phyloP scores from a whole-genome alignment of 2,888 invertebrate species.

The Leptopterna dolabrata region DNA sequence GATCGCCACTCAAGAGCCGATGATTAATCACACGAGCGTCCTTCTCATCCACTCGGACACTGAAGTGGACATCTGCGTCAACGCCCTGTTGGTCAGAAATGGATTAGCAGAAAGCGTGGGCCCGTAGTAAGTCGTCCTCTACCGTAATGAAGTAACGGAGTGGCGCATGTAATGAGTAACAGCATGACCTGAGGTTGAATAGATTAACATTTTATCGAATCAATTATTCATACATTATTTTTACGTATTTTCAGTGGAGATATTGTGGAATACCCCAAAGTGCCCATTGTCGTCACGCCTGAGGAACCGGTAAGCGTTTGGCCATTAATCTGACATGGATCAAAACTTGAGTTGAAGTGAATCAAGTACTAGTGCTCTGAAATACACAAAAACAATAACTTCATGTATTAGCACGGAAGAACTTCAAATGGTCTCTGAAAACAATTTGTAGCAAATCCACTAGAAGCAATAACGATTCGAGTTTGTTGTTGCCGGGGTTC shows the following conservation, averaged over 20 bases:
- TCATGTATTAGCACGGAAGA: no score
- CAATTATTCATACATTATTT: not conserved
- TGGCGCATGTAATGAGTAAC: not conserved
- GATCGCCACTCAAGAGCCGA: constrained; percentile 24
- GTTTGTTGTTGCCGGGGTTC: no score
- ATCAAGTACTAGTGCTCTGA: no score
- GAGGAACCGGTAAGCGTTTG: not conserved
- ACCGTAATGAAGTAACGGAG: not conserved
- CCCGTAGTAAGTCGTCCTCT: constrained; percentile 67
- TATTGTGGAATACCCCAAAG: constrained; percentile 37
- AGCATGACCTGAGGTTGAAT: no score
- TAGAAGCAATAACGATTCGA: no score
- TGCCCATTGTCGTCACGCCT: not conserved
- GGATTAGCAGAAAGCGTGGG: constrained; percentile 70
- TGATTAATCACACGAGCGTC: constrained; percentile 63
- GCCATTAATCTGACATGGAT: no score
- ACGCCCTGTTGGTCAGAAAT: constrained; percentile 69
- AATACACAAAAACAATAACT: no score
- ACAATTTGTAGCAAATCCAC: no score
- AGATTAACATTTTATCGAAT: not conserved
- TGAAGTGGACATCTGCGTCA: constrained; percentile 69
- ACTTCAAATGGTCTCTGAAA: no score
- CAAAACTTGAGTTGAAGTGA: no score
- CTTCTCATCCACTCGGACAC: constrained; percentile 67
- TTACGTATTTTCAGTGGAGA: constrained; percentile 42